Base-by-base conservation (phyloP, 92 coral and sea anemone species). In the Zoanthus sansibaricus region DNA sequence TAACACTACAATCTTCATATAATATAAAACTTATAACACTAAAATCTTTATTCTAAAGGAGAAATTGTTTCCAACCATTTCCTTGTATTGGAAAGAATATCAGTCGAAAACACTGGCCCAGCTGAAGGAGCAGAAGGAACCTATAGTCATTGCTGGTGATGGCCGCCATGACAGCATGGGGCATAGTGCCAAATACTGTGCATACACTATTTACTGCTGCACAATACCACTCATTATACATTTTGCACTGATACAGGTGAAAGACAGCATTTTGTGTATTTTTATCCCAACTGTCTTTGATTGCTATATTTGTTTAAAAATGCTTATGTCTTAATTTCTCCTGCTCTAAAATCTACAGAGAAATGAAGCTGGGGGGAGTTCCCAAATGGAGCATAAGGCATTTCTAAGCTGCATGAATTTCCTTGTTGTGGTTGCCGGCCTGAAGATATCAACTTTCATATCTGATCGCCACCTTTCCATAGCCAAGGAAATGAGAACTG, bases 311-410 rank as follows among this genome's bases (percentile, higher is more conserved):
- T 67, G 72, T 67, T 21, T 67, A 20, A 30, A 67, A 30, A 67
- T 67, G 42, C 13, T 67, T 67, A 30, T 20, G 6, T 67, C 13
- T 30, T 67, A 67, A 67, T 30, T 20, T 30, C 42, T 67, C 15
- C 72, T 67, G 72, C 32, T 67, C 42, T 20, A 20, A 20, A 67
- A 67, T 20, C 37, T 67, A 67, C 72, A 67, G 72, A 67, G 72
- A 67, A 67, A 67, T 20, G 72, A 67, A 67, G 72, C 42, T 67
- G 72, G 37, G 72, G 33, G 72, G 12, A 67, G 72, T 25, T 66
- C 71, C 71, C 71, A 66, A 25, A 66, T 21, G 72, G 72, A 67
- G 72, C 72, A 67, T 20, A 67, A 67, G 72, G 72, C 42, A 20
- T 67, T 67, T 67, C 12, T 67, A 30, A 67, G 37, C 14, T 21